phyloP scores from a whole-genome alignment of 1,140 invertebrate genomes.

The Saccostrea echinata region DNA sequence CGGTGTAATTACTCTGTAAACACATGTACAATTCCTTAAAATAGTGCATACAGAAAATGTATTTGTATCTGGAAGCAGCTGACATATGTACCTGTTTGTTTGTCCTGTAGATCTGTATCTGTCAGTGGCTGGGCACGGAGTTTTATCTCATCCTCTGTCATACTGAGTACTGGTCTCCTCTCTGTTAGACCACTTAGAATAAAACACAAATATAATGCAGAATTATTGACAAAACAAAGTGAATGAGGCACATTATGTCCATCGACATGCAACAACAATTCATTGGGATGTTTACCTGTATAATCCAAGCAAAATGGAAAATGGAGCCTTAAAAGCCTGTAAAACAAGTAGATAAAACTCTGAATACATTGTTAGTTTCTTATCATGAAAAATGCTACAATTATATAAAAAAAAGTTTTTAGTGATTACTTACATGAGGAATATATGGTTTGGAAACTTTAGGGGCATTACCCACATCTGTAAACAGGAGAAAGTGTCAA shows the following conservation, averaged over 20 bases:
- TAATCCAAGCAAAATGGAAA: constrained; percentile 61
- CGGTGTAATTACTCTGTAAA: too few species aligned
- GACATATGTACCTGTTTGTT: constrained; percentile 53
- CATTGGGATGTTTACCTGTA: constrained; percentile 51
- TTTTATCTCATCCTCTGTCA: constrained; percentile 64
- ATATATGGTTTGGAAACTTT: constrained; percentile 49
- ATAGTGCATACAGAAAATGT: too few species aligned
- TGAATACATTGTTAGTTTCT: not conserved
- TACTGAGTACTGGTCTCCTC: constrained; percentile 54
- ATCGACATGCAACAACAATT: not conserved
- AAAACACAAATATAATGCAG: not conserved
- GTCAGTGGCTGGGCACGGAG: constrained; percentile 61
- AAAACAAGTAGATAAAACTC: constrained; percentile 43
- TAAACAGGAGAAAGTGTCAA: constrained; percentile 10
- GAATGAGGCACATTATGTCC: too few species aligned
- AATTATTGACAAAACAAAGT: not conserved
- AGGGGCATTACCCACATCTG: constrained; percentile 47
- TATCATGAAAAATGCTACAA: not conserved
- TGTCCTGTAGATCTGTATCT: constrained; percentile 65
- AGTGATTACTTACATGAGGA: constrained; percentile 52
- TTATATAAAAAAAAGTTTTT: not conserved
- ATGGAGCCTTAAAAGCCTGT: constrained; percentile 64
- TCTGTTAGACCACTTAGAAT: constrained; percentile 55
- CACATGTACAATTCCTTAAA: too few species aligned
- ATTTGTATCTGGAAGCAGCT: too few species aligned